Evolutionary conservation across 1,140 invertebrate genomes (phyloP).

Genomic region (Hycleus cichorii): DNA sequence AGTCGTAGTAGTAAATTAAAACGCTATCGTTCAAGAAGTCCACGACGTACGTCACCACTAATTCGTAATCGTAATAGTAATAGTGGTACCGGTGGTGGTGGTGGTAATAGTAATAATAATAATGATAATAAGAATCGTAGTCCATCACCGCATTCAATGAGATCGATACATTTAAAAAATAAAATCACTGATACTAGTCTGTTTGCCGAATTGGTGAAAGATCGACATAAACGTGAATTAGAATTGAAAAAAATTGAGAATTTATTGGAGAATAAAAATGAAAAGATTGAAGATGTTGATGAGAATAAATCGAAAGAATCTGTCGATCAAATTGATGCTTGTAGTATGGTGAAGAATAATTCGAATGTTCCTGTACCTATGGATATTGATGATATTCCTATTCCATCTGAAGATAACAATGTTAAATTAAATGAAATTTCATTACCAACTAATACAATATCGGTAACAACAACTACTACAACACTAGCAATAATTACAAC

Average conservation of each 20-base stretch:
- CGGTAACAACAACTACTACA: background rate
- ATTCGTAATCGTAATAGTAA: conserved; percentile 24
- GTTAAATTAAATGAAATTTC: conserved; percentile 24
- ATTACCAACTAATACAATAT: conserved; percentile 8
- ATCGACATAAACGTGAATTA: conserved; percentile 69
- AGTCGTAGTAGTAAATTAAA: background rate
- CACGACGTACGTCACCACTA: conserved; percentile 23
- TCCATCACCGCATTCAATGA: conserved; percentile 37
- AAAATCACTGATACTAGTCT: conserved; percentile 73
- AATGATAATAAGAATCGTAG: conserved; percentile 27
- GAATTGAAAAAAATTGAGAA: conserved; percentile 62
- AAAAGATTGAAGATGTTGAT: conserved; percentile 1
- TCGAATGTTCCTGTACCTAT: conserved; percentile 27
- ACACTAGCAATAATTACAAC: background rate
- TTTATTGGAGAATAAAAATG: conserved; percentile 48
- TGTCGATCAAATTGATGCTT: conserved; percentile 8
- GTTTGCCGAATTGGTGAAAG: conserved; percentile 81
- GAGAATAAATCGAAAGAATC: background rate
- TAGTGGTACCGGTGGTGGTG: conserved; percentile 30
- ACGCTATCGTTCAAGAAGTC: background rate
- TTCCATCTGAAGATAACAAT: conserved; percentile 23
- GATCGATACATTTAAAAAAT: conserved; percentile 37
- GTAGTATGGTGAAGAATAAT: background rate
- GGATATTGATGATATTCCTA: conserved; percentile 39
- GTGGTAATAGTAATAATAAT: conserved; percentile 35